These are phyloP conservation scores for Neodiprion fabricii DNA, from an alignment of 1,140 invertebrate genomes.

Conservation along the genomic window DNA sequence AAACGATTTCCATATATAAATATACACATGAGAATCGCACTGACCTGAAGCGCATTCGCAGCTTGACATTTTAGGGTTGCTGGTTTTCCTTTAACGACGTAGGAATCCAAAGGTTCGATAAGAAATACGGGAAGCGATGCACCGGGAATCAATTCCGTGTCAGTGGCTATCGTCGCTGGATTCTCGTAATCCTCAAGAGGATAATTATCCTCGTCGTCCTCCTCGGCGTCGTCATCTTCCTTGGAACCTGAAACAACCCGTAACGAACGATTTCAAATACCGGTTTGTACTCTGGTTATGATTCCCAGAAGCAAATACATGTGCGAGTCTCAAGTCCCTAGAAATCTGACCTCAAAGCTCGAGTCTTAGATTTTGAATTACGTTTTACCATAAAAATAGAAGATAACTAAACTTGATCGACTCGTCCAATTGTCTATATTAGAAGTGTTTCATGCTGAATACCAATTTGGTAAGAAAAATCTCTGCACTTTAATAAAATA, in stretches of 20 bases:
- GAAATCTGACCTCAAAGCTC: no score
- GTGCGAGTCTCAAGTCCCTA: no score
- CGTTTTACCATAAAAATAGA: no score
- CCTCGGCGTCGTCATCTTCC: slow-evolving; percentile 25
- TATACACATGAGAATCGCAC: no score
- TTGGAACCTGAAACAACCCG: slow-evolving; percentile 12
- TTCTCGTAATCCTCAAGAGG: slow-evolving; percentile 25
- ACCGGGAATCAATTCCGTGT: slow-evolving; percentile 23
- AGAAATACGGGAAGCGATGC: slow-evolving; percentile 75
- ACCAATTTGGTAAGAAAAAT: no score
- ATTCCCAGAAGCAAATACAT: no score
- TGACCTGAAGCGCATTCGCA: slow-evolving; percentile 73
- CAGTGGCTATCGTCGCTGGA: slow-evolving; percentile 25
- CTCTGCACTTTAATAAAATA: no score
- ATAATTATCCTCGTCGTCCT: slow-evolving; percentile 24
- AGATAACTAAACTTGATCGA: no score
- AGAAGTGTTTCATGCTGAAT: no score
- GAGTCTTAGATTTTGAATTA: no score
- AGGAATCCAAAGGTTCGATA: slow-evolving; percentile 78
- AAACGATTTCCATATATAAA: no score
- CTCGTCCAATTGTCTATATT: no score
- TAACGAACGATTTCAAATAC: not conserved
- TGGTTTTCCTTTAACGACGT: slow-evolving; percentile 82
- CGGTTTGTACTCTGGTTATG: not conserved
- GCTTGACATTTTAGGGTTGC: slow-evolving; percentile 81